phyloP scores from a whole-genome alignment of 2,888 invertebrate species.

The Dryococelus australis region DNA sequence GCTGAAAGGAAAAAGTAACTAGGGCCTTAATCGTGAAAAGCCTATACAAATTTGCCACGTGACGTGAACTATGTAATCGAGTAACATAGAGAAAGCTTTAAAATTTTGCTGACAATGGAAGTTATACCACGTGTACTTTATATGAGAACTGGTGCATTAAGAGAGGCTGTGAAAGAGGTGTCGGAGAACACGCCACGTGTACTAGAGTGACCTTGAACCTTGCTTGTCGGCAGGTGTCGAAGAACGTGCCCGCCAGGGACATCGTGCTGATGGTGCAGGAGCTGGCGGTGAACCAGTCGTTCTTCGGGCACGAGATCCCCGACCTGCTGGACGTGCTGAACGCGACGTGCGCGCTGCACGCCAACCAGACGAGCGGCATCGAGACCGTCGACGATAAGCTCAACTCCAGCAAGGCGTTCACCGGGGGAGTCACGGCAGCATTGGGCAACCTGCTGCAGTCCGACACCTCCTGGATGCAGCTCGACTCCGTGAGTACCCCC shows the following conservation, averaged over 20 bases:
- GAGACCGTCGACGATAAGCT: conserved; percentile 7
- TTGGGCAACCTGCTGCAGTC: conserved; percentile 26
- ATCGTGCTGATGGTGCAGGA: conserved; percentile 26
- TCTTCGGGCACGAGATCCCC: conserved; percentile 28
- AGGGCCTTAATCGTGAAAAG: too few relatives aligned
- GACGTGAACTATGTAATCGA: too few relatives aligned
- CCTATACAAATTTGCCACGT: too few relatives aligned
- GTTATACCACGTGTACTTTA: too few relatives aligned
- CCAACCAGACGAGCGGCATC: conserved; percentile 20
- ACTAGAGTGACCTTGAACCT: not conserved
- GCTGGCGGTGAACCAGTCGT: conserved; percentile 13
- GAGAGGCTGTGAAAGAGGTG: too few relatives aligned
- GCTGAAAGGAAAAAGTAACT: too few relatives aligned
- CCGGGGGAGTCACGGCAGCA: not conserved
- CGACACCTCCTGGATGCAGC: conserved; percentile 12
- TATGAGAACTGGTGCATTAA: too few relatives aligned
- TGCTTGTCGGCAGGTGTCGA: not conserved
- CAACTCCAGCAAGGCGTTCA: not conserved
- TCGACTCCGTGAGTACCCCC: not conserved
- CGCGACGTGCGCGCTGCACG: conserved; percentile 11
- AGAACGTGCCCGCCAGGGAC: not conserved
- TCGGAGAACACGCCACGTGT: too few relatives aligned
- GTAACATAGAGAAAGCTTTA: too few relatives aligned
- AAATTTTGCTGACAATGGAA: too few relatives aligned
- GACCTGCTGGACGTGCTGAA: conserved; percentile 25